Base-by-base conservation (phyloP, 2,797 vertebrate species). In the Oryzias dopingdopingensis region DNA sequence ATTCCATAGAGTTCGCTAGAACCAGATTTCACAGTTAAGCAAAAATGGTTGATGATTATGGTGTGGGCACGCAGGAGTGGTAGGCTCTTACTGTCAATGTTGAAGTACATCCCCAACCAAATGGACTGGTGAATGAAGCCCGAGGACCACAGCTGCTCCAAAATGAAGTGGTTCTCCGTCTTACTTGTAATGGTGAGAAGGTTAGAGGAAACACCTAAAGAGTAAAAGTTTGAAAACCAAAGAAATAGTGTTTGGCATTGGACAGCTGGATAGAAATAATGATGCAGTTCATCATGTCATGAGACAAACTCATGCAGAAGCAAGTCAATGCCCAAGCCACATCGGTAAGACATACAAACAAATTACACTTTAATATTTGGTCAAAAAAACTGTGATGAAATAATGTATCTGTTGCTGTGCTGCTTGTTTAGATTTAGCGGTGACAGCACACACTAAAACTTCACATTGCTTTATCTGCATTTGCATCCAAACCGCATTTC, bases 91-190 rank as follows among this genome's bases (percentile, higher is more conserved):
- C 96, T 91, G 70, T 92, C 83, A 22, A 67, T 76, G 53, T 92
- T 89, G 72, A 92, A 92, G 61, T 89, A 81, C 82, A 89, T 88
- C 55, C 95, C 95, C 84, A 98, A 79, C 96, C 96, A 99, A 70
- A 97, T 69, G 22, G 65, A 85, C 65, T 92, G 92, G 55, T 92
- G 90, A 41, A 88, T 89, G 66, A 92, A 88, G 37, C 89, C 90
- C 2, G 49, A 81, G 8, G 62, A 81, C 72, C 79, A 87, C 50
- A 96, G 76, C 84, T 97, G 92, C 79, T 95, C 90, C 80, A 94
- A 84, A 59, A 97, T 69, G 80, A 98, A 97, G 4, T 82, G 84
- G 53, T 93, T 95, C 89, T 98, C 96, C 4, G 86, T 87, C 72
- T 94, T 93, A 52, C 90, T 92, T 80, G 92, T 86, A 65, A 98